A percentile compares a stretch with the other conserved stretches of the same genome.
Evolutionary conservation across 64 coral and sea anemone species (phyloP).

Genomic region (Montipora foliosa): DNA sequence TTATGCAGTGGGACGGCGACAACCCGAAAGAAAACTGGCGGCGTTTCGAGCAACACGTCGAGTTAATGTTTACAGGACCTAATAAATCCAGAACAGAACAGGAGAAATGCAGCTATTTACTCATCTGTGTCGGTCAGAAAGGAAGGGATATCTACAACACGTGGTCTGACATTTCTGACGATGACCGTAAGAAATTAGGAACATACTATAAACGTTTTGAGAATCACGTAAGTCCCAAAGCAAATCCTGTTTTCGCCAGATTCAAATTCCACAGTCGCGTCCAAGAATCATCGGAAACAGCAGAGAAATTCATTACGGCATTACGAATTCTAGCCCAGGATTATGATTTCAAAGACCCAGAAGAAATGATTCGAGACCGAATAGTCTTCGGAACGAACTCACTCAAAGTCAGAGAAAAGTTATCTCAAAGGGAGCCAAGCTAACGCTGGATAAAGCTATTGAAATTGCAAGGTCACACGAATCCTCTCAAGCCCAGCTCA

Average conservation of each 20-base stretch:
- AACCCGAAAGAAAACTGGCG: too few relatives aligned
- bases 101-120: not conserved
- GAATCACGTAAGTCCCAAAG: conserved; percentile 52
- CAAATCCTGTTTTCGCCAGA: conserved; percentile 44
- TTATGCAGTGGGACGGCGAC: too few relatives aligned
- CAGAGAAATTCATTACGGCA: conserved; percentile 26
- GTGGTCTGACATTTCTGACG: too few relatives aligned
- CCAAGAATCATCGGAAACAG: too few relatives aligned
- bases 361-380: conserved; percentile 67
- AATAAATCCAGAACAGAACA: too few relatives aligned
- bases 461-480: too few relatives aligned
- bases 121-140: not conserved
- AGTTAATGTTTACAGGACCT: too few relatives aligned
- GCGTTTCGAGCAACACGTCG: too few relatives aligned
- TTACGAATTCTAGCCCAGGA: not conserved
- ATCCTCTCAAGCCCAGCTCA: conserved; percentile 19
- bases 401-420: conserved; percentile 52
- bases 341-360: conserved; percentile 33
- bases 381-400: conserved; percentile 57
- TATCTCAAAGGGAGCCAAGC: conserved; percentile 47
- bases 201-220: conserved; percentile 72
- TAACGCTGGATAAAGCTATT: conserved; percentile 37
- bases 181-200: conserved; percentile 37
- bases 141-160: too few relatives aligned
- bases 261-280: too few relatives aligned